Base-by-base conservation (phyloP, 2,888 invertebrate genomes). In the Polydesmus complanatus region DNA sequence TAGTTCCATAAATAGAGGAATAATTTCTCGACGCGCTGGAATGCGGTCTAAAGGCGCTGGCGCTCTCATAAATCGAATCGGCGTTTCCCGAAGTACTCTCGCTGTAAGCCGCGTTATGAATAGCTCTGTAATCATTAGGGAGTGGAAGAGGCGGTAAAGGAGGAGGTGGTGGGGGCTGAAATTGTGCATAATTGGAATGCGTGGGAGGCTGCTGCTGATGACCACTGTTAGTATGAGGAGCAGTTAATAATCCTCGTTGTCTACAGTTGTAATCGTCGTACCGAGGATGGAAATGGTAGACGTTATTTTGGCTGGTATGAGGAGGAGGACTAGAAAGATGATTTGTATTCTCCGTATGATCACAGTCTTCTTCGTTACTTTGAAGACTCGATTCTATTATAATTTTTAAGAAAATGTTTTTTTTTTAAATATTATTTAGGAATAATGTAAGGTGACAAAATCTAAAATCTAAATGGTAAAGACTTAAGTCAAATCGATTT, bases 151-250 rank as follows among this genome's bases (percentile, higher is more conserved):
- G 48, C 18, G 27, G 26, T 3, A 18, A 18, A n/a, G 53, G 27
- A n/a, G 19, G 27, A 14, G 51, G 27, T 11, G 60, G 51, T n/a
- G 19, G 27, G 14, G 51, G 27, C 11, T 56, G 51, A 1, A 63
- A 37, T 18, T 65, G 62, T 3, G 65, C 62, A 60, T 66, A 66
- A 55, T 60, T 60, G 54, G 66, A 66, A 51, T 60, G 14, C 56
- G 56, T 27, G 19, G 55, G 11, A 1, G 26, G n/a, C 25, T 55
- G 47, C 3, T 49, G 60, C 19, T 22, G 48, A 22, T 26, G n/a
- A 1, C 55, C 50, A 50, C 53, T 48, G 25, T 49, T 57, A n/a
- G n/a, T 27, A n/a, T 47, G 11, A n/a, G n/a, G n/a, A n/a, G n/a
- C n/a, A n/a, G n/a, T n/a, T n/a, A n/a, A n/a, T n/a, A n/a, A 14